phyloP scores from a whole-genome alignment of 2,113 vertebrate species.

The Copsychus sechellarum region DNA sequence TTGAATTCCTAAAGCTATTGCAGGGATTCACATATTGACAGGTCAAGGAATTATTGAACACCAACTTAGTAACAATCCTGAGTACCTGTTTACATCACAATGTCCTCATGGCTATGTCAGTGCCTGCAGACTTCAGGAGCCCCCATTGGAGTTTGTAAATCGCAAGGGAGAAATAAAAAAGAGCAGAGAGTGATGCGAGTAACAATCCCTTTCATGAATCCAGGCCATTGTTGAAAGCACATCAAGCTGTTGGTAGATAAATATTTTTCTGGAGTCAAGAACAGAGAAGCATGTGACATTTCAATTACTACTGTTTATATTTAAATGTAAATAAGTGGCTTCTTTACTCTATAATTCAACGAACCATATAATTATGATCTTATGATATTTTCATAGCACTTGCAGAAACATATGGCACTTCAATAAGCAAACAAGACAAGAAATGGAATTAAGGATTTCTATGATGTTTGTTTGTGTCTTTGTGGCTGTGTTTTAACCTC shows the following conservation, averaged over 20 bases:
- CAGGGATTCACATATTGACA: background rate
- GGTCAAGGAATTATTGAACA: background rate
- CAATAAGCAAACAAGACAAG: conserved; percentile 58
- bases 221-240: background rate
- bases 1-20: background rate
- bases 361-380: conserved; percentile 67
- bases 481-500: conserved; percentile 42
- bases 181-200: background rate
- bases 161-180: background rate
- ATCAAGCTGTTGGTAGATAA: conserved; percentile 55
- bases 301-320: conserved; percentile 56
- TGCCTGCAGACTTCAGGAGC: background rate
- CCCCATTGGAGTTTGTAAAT: background rate
- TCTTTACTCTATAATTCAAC: conserved; percentile 66
- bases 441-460: conserved; percentile 44
- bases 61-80: background rate
- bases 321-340: conserved; percentile 69
- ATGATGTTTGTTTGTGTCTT: conserved; percentile 43
- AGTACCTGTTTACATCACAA: background rate
- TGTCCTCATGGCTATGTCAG: background rate
- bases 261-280: conserved; percentile 61
- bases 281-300: conserved; percentile 40
- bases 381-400: conserved; percentile 66
- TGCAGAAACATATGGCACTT: conserved; percentile 62
- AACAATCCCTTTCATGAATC: conserved; percentile 13